Conservation (phyloP, 2,113 vertebrate genomes). For the Pedionomus torquatus region DNA sequence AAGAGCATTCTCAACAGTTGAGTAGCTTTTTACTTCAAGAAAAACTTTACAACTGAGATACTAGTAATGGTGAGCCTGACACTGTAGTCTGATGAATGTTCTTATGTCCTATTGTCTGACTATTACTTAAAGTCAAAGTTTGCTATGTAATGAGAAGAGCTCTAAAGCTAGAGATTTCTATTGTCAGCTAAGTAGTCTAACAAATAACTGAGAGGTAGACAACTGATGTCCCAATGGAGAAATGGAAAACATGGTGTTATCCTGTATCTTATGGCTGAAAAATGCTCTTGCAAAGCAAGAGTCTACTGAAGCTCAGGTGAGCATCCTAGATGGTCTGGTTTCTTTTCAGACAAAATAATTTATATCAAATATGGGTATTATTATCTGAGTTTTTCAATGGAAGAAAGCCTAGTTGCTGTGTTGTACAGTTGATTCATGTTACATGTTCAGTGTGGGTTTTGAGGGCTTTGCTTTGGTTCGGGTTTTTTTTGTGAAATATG, state of each 20-base stretch:
- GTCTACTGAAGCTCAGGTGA: background rate
- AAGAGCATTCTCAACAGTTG: background rate
- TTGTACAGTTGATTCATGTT: background rate
- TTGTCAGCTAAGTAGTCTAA: background rate
- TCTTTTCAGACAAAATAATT: background rate
- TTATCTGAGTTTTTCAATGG: background rate
- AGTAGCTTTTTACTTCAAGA: background rate
- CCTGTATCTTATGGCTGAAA: background rate
- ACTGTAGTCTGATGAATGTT: background rate
- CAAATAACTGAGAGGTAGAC: background rate
- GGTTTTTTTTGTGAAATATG: background rate
- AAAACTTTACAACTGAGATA: background rate
- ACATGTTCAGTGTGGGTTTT: background rate
- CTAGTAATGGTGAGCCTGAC: background rate
- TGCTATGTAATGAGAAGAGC: background rate
- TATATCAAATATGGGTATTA: background rate
- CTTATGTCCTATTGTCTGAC: background rate
- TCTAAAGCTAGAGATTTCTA: background rate
- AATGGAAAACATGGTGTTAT: background rate
- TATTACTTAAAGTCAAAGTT: background rate
- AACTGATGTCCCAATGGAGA: background rate
- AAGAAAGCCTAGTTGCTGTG: background rate
- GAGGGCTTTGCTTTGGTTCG: accelerated
- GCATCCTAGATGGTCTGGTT: background rate
- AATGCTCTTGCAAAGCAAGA: background rate